These are phyloP conservation scores for Cuculus canorus DNA, from an alignment of 2,797 vertebrate species.

Conservation along the genomic window DNA sequence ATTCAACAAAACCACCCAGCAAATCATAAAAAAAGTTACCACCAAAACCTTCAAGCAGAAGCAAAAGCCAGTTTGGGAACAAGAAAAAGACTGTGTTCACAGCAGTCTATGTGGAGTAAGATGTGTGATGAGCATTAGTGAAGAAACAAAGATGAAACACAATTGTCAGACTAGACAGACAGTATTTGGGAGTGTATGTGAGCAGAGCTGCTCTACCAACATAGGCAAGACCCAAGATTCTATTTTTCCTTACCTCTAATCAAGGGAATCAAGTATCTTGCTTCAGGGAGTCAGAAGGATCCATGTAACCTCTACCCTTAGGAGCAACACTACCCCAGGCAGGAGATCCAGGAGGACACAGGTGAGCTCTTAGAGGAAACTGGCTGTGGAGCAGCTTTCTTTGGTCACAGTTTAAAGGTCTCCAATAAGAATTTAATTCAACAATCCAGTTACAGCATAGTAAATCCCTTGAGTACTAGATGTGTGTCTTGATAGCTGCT, in stretches of 20 bases:
- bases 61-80: neutral
- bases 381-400: neutral
- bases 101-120: neutral
- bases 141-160: neutral
- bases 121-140: accelerated
- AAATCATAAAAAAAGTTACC: neutral
- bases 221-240: neutral
- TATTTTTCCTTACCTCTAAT: neutral
- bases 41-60: neutral
- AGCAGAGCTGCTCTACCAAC: neutral
- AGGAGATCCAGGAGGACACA: neutral
- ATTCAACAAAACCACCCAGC: neutral
- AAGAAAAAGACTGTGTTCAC: neutral
- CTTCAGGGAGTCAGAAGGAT: neutral
- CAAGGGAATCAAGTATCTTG: neutral
- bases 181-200: accelerated
- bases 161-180: neutral
- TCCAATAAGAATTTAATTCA: conserved; percentile 57
- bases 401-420: conserved; percentile 36
- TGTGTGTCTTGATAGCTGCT: conserved; percentile 53
- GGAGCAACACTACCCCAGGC: neutral
- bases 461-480: conserved; percentile 57
- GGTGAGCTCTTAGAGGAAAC: neutral
- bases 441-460: conserved; percentile 24
- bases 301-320: neutral